phyloP scores from a whole-genome alignment of 2,113 vertebrate genomes.

The Sylvia atricapilla region DNA sequence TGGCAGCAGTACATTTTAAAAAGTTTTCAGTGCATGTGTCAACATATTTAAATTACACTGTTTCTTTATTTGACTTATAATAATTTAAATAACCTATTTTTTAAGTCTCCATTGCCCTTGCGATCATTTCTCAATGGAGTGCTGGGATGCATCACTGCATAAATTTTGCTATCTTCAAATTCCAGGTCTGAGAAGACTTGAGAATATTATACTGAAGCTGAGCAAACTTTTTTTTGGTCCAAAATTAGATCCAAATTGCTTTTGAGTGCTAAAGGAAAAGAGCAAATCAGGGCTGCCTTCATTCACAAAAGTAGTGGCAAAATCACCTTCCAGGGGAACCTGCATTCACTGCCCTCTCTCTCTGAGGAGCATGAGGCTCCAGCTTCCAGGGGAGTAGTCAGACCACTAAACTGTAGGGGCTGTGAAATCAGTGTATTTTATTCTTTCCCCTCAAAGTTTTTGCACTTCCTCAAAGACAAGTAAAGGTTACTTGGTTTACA shows the following conservation, averaged over 20 bases:
- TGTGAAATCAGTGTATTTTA: neutral
- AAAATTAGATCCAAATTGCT: neutral
- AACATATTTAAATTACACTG: neutral
- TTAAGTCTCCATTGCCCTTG: neutral
- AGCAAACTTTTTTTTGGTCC: neutral
- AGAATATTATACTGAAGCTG: neutral
- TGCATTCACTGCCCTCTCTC: neutral
- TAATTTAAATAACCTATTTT: neutral
- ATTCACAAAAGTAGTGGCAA: neutral
- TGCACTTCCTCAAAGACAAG: neutral
- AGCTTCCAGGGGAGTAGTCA: neutral
- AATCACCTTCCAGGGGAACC: neutral
- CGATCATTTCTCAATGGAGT: neutral
- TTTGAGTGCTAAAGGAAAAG: neutral
- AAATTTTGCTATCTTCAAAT: neutral
- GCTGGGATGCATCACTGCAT: neutral
- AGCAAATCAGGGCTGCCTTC: neutral
- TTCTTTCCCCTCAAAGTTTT: neutral
- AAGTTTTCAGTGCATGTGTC: neutral
- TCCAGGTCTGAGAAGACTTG: neutral
- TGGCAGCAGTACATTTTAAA: neutral
- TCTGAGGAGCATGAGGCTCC: accelerated
- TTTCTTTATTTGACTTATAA: neutral
- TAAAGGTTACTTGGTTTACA: neutral
- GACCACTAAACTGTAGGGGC: neutral